Percentiles rank a stretch among this genome's conserved stretches.
phyloP scores from a whole-genome alignment of 37 sponge, comb jelly and placozoan genomes.

The Corticium candelabrum region DNA sequence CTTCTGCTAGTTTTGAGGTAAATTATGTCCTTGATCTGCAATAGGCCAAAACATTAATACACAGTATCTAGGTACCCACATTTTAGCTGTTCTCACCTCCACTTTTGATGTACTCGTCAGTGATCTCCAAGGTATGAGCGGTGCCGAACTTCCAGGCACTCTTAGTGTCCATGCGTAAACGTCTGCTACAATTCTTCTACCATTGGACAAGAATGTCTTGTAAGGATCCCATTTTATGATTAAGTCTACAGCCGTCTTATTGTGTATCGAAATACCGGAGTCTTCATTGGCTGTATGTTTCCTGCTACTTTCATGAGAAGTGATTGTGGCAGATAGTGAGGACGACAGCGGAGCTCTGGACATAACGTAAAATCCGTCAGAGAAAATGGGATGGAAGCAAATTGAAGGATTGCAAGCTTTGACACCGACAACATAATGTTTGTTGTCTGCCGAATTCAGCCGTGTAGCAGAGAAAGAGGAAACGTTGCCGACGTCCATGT shows the following conservation, averaged over 20 bases:
- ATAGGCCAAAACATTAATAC: too few relatives aligned
- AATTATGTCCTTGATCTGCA: too few relatives aligned
- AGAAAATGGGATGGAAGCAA: background rate
- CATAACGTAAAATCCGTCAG: background rate
- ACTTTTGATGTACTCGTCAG: too few relatives aligned
- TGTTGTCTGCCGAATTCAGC: background rate
- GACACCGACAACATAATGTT: background rate
- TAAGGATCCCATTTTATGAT: background rate
- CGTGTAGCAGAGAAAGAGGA: background rate
- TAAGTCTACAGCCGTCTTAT: background rate
- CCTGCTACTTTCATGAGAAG: background rate
- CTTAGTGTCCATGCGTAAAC: background rate
- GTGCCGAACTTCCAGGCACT: too few relatives aligned
- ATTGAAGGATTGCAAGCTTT: background rate
- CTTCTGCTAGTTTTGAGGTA: too few relatives aligned
- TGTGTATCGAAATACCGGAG: too few relatives aligned
- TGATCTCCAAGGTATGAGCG: too few relatives aligned
- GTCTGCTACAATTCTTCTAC: background rate
- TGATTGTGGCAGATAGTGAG: background rate
- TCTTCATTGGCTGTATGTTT: too few relatives aligned
- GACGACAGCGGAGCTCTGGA: background rate
- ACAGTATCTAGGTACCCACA: too few relatives aligned
- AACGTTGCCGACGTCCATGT: background rate
- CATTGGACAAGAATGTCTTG: background rate
- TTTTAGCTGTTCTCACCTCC: too few relatives aligned